Evolutionary conservation across 2,797 vertebrate genomes (phyloP).

Genomic region (Meda fulgida): DNA sequence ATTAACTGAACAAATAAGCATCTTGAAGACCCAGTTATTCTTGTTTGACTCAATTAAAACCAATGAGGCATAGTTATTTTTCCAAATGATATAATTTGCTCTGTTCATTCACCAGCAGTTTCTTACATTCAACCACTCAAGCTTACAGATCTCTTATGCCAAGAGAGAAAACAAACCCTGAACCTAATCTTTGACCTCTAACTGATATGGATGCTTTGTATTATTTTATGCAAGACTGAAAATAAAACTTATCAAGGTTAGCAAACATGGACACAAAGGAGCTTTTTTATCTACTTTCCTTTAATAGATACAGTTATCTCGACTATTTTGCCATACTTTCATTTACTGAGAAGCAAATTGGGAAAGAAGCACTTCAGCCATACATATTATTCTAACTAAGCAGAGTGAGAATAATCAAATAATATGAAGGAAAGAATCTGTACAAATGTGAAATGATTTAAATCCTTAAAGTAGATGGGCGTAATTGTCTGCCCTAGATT

Average conservation of each 20-base stretch:
- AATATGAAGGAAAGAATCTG: not conserved
- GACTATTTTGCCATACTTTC: not conserved
- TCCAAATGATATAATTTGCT: not conserved
- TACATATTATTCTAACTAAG: not conserved
- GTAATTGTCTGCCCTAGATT: not conserved
- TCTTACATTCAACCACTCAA: not conserved
- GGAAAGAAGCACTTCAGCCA: not conserved
- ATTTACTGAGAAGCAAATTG: not conserved
- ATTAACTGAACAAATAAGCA: not conserved
- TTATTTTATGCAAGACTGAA: not conserved
- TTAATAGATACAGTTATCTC: not conserved
- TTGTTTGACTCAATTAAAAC: constrained; percentile 8
- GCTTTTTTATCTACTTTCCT: not conserved
- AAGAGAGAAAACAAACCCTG: not conserved
- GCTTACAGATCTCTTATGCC: not conserved
- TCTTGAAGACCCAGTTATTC: constrained; percentile 12
- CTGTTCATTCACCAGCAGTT: not conserved
- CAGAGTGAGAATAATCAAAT: not conserved
- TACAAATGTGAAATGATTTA: not conserved
- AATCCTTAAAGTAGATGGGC: not conserved
- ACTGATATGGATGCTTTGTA: constrained; percentile 5
- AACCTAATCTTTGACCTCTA: constrained; percentile 22
- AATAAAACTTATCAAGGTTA: constrained; percentile 10
- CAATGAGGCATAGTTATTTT: not conserved
- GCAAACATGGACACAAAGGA: not conserved